Conservation (phyloP, 2,113 vertebrate species). For the Chaenogobius annularis region DNA sequence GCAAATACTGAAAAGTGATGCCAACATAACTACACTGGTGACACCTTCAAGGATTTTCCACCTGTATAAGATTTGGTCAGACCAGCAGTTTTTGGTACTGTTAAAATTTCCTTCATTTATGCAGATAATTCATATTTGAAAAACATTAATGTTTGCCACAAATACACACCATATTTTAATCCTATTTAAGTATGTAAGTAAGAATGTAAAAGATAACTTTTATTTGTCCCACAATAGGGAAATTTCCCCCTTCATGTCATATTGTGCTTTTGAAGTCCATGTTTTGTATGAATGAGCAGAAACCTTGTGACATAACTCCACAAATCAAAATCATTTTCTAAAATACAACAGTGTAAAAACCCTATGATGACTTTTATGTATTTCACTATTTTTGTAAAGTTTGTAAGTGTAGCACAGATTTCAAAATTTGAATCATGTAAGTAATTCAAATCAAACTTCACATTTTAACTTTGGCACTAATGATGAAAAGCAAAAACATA, state of each 20-base stretch:
- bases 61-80: conserved; percentile 63
- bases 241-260: background rate
- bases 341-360: background rate
- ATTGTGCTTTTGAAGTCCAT: conserved; percentile 2
- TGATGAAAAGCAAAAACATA: conserved; percentile 22
- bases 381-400: background rate
- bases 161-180: too few species aligned
- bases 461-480: conserved; percentile 72
- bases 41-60: conserved; percentile 19
- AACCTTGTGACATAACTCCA: background rate
- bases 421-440: conserved; percentile 18
- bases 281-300: background rate
- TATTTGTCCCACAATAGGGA: too few species aligned
- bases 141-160: background rate
- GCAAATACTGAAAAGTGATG: background rate
- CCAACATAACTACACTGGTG: conserved; percentile 3
- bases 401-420: background rate
- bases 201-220: too few species aligned
- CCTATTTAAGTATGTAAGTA: too few species aligned
- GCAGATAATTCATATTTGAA: background rate
- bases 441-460: conserved; percentile 61
- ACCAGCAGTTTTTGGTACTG: conserved; percentile 71
- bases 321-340: background rate
- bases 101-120: conserved; percentile 25
- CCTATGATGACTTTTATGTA: background rate